Percentiles rank a stretch among this genome's conserved stretches.
These are phyloP conservation scores for Enteromius trimaculatus DNA, from an alignment of 2,797 vertebrate species.

Conservation along the genomic window DNA sequence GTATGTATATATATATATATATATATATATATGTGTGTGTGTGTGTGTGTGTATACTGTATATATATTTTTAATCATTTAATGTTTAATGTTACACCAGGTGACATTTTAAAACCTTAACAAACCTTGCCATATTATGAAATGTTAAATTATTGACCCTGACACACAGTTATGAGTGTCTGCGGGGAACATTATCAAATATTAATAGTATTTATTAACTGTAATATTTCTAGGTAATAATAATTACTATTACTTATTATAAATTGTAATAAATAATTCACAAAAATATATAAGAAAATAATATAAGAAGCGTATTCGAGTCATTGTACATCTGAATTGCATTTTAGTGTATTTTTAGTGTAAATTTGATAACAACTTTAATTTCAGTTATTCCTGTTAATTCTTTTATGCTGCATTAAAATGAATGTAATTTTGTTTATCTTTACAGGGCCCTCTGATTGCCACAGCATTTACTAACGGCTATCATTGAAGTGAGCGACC, in stretches of 20 bases:
- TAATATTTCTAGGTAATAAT: not conserved
- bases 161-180: not conserved
- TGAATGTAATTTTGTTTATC: not conserved
- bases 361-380: not conserved
- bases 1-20: too few species aligned
- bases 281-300: not conserved
- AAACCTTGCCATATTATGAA: not conserved
- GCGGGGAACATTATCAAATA: not conserved
- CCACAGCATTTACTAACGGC: constrained; percentile 99
- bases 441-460: constrained; percentile 94
- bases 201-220: not conserved
- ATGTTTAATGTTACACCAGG: not conserved
- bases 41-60: too few species aligned
- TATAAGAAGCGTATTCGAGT: not conserved
- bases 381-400: too few species aligned
- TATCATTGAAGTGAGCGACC: constrained; percentile 92
- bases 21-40: too few species aligned
- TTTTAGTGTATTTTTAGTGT: not conserved
- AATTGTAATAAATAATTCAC: not conserved
- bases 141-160: not conserved
- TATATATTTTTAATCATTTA: not conserved
- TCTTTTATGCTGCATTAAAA: not conserved
- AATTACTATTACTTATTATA: not conserved
- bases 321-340: not conserved
- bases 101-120: not conserved